Evolutionary conservation across 2,888 invertebrate genomes (phyloP), one percentile per base, ranked within the genome.

Genomic region (Apodemia zela): DNA sequence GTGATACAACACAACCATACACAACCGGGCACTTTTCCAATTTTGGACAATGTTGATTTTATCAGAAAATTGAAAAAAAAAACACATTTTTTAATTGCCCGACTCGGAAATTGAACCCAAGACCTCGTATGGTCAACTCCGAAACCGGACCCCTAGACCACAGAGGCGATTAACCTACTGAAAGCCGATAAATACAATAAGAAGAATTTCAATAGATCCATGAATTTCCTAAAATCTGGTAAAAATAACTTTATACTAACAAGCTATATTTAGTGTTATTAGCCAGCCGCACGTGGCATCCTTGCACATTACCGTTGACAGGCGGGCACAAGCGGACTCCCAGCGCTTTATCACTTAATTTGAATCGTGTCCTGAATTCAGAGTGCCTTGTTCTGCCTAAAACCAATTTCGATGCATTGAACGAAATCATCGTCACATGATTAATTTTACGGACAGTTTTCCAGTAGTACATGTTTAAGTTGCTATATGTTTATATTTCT

Each of bases 331-430:
- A 77, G 78, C 80, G 76, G 78, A 74, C 75, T 77, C 75, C 72
- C 75, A 80, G 78, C 84, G 84, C 82, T 86, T 87, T 86, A 86
- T 85, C 87, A 86, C 87, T 86, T 87, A 87, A 87, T 87, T 87
- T 85, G 85, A 88, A 84, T 85, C 87, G 87, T 86, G 87, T 79
- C 75, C 76, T 72, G 87, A 87, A 87, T 88, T 79, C 76, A 64
- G 47, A 64, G 59, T 63, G 60, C 63, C 60, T 63, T 68, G 70
- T 71, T 70, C 70, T 67, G 67, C 67, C 67, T 68, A 67, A 68
- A 71, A 70, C 66, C 72, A 67, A 69, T 71, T 72, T 70, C 69
- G 67, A 66, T 66, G 67, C 65, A 65, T 66, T 67, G 69, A 73
- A 69, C 71, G 68, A 71, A 72, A 71, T 72, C 69, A 72, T 71